Evolutionary conservation across 2,797 vertebrate species (phyloP).

Genomic region (Anabacerthia variegaticeps): DNA sequence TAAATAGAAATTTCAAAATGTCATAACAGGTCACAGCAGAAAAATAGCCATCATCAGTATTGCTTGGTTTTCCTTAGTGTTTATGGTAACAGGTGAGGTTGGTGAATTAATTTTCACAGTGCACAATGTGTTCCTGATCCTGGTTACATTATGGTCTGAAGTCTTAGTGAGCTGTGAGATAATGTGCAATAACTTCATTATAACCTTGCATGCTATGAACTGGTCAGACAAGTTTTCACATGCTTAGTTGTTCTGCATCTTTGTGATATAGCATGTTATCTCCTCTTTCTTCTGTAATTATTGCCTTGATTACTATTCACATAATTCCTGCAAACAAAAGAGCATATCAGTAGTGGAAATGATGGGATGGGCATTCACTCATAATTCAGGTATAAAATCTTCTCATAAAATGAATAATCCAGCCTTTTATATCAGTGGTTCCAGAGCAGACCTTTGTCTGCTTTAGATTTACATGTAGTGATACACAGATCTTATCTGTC

Average conservation of each 20-base stretch:
- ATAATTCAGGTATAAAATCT: not conserved
- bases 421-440: not conserved
- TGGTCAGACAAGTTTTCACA: conserved; percentile 56
- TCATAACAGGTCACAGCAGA: not conserved
- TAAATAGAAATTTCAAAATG: not conserved
- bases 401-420: not conserved
- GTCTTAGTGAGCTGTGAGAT: conserved; percentile 42
- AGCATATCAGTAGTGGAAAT: not conserved
- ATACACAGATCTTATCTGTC: not conserved
- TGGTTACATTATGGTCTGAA: conserved; percentile 37
- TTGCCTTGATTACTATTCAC: not conserved
- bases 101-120: not conserved
- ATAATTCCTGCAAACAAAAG: not conserved
- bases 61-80: not conserved
- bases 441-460: not conserved
- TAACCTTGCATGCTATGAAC: conserved; percentile 54
- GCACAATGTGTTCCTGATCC: not conserved
- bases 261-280: not conserved
- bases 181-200: conserved; percentile 54
- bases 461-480: not conserved
- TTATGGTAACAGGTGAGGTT: not conserved
- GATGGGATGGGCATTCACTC: not conserved
- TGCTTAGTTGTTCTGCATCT: not conserved
- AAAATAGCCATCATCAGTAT: not conserved
- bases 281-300: not conserved